Base-by-base conservation (phyloP, 2,797 vertebrate species). In the Eurystomus glaucurus region DNA sequence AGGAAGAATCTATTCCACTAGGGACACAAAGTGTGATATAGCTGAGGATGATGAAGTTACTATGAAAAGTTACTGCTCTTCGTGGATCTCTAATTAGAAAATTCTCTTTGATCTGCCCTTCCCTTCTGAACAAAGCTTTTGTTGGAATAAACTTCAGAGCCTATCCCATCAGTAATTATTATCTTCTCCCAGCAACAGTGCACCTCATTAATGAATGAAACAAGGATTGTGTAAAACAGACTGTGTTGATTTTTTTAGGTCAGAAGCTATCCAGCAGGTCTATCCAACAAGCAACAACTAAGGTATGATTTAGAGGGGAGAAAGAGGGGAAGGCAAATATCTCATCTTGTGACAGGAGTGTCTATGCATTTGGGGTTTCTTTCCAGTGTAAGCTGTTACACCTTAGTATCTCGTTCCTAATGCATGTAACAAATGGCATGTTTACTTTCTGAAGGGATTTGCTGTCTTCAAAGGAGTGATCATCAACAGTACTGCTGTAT, bases 241-340 rank as follows among this genome's bases (percentile, higher is more conserved):
- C 74, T 75, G 12, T 92, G 78, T 85, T 92, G n/a, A 68, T 89
- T 29, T 46, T 94, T 92, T 89, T 83, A 95, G 93, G 85, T 93
- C 55, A 43, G 78, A 87, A 85, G 57, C 35, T 90, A 22, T 76
- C n/a, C 71, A 90, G 48, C 69, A 77, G 48, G 20, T 82, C 41
- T 70, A 14, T 75, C 62, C 74, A 61, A 33, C 23, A 83, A 29
- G 25, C 50, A 75, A 51, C 52, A 90, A 9, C 43, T n/a, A 50
- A 95, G 85, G 79, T 93, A 93, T 62, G 82, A 57, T 61, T 3
- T 82, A 14, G 6, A 4, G 4, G 55, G 9, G 10, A 17, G 29
- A 31, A 72, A 28, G 31, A 41, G 17, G 28, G 19, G 14, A 69
- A 85, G 54, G 21, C 33, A 82, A 61, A 79, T 86, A 75, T 66